Evolutionary conservation across 2,888 invertebrate species (phyloP).

Genomic region (Limenitis arthemis): DNA sequence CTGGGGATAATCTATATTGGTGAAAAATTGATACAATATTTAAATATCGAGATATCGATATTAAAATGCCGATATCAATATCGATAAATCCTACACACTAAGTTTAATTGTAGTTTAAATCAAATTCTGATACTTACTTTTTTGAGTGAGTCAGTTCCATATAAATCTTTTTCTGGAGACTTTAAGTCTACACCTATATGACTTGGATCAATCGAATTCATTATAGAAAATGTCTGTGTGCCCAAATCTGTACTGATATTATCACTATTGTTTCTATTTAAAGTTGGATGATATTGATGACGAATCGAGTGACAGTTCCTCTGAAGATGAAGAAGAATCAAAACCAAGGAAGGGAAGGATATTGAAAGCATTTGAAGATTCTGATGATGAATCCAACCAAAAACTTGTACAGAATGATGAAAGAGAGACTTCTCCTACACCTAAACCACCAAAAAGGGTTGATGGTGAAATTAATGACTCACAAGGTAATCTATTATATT

Average conservation of each 20-base stretch:
- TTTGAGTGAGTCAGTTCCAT: conserved; percentile 34
- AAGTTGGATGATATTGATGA: conserved; percentile 32
- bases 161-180: conserved; percentile 29
- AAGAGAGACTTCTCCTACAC: not conserved
- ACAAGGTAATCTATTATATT: too few species aligned
- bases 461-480: not conserved
- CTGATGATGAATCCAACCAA: conserved; percentile 49
- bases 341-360: conserved; percentile 55
- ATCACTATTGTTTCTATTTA: conserved; percentile 15
- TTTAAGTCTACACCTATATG: not conserved
- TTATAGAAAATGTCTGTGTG: conserved; percentile 20
- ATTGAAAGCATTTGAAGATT: conserved; percentile 64
- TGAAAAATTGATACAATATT: too few species aligned
- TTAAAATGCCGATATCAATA: too few species aligned
- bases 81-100: too few species aligned
- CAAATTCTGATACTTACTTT: conserved; percentile 37
- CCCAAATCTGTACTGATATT: conserved; percentile 21
- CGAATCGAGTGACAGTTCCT: conserved; percentile 40
- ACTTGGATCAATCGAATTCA: conserved; percentile 15
- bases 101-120: not conserved
- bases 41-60: too few species aligned
- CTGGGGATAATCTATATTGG: too few species aligned
- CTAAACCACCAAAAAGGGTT: not conserved
- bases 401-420: not conserved
- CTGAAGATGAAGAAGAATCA: conserved; percentile 37